A percentile compares a stretch with the other conserved stretches of the same genome.
Evolutionary conservation across 2,888 invertebrate genomes (phyloP).

Genomic region (Sarcophaga caerulescens): DNA sequence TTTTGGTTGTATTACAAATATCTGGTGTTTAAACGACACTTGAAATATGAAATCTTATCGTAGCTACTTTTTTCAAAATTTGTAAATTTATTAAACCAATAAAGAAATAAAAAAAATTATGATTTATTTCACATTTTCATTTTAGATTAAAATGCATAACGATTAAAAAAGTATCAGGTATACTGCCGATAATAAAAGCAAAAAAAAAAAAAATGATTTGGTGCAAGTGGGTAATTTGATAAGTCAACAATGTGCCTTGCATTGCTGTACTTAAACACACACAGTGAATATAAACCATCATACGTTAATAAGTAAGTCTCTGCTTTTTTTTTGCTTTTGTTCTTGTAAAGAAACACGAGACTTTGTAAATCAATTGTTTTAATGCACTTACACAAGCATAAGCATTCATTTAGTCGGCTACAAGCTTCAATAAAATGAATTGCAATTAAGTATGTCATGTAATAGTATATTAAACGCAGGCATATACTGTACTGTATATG

Average conservation of each 20-base stretch:
- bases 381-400: background rate
- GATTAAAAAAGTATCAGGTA: background rate
- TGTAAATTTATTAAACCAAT: constrained; percentile 1
- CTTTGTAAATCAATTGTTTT: constrained; percentile 2
- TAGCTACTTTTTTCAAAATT: background rate
- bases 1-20: background rate
- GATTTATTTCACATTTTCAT: constrained; percentile 6
- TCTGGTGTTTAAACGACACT: background rate
- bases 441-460: constrained; percentile 44
- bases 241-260: constrained; percentile 1
- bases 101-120: background rate
- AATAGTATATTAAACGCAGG: background rate
- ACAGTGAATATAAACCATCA: background rate
- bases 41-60: constrained; percentile 7
- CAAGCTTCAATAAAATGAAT: background rate
- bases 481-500: background rate
- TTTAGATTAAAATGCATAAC: constrained; percentile 11
- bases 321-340: background rate
- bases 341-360: constrained; percentile 41
- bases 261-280: background rate
- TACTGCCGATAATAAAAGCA: background rate
- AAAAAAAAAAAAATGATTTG: background rate
- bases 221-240: constrained; percentile 23
- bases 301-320: background rate
- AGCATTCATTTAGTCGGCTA: background rate